Percentiles rank a stretch among this genome's conserved stretches.
phyloP scores from a whole-genome alignment of 2,888 invertebrate species.

The Dryococelus australis region DNA sequence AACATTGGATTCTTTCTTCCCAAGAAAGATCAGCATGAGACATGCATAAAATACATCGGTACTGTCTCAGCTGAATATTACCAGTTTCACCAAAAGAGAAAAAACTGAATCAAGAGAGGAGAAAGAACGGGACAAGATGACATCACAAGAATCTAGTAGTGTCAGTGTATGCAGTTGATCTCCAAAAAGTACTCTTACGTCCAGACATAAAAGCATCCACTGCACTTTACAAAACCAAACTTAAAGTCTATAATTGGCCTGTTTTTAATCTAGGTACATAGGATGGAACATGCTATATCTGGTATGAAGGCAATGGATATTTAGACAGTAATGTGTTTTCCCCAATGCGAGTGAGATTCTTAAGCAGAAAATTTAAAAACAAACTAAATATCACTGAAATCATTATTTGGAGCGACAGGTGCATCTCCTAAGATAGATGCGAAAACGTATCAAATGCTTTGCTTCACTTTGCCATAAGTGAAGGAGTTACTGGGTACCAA shows the following conservation, averaged over 20 bases:
- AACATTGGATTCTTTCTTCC: not conserved
- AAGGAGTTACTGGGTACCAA: not conserved
- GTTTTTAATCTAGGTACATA: constrained; percentile 13
- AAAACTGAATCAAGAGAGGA: not conserved
- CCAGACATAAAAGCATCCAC: not conserved
- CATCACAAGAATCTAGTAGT: not conserved
- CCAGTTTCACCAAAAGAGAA: not conserved
- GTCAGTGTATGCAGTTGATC: not conserved
- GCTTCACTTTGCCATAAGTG: not conserved
- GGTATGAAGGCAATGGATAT: constrained; percentile 6
- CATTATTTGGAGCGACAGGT: not conserved
- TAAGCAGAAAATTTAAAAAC: not conserved
- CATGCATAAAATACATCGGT: not conserved
- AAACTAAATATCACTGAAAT: not conserved
- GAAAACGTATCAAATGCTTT: constrained; percentile 13
- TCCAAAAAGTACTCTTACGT: not conserved
- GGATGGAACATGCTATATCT: not conserved
- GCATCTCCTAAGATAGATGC: not conserved
- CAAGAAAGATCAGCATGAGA: not conserved
- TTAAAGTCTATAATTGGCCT: constrained; percentile 1
- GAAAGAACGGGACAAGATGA: not conserved
- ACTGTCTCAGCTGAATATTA: not conserved
- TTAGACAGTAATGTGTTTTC: not conserved
- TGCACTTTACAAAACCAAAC: constrained; percentile 17
- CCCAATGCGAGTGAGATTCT: not conserved